Evolutionary conservation across 2,113 vertebrate genomes (phyloP), one percentile per base, ranked within the genome.

Genomic region (Toxotes chatareus): DNA sequence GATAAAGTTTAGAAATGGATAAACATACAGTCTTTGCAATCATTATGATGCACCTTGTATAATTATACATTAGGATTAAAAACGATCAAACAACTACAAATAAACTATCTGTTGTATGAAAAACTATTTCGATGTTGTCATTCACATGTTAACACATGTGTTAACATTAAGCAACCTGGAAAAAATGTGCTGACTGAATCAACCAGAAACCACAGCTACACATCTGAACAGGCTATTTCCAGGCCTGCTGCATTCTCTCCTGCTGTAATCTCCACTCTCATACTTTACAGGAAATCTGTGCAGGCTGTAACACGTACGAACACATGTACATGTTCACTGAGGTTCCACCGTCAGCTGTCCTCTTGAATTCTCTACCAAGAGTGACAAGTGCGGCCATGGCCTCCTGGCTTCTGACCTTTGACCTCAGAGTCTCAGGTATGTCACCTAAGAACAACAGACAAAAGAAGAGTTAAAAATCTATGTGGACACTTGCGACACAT

Each of bases 381-480:
- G 8, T 2, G 69, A 51, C 0, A 36, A 14, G 44, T 36, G 70
- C 36, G 63, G 61, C 42, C 64, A 4, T 21, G 36, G 71, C 44
- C 27, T 23, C 53, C 46, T 64, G 62, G 57, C n/a, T 60, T 32
- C 32, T 34, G 31, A 46, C n/a, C 31, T 80, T 42, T 17, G 59
- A 74, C 53, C 60, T 93, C 90, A 94, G 74, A 94, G 86, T 64
- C 86, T 90, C 55, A 94, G 77, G 73, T 94, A 94, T 0, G 93
- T 91, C 72, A 94, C 93, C 94, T 94, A 55, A 34, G 60, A 80
- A 86, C 19, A 74, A 84, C 3, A 80, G 14, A 2, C 11, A 82
- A 36, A 51, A 62, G 11, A 17, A 46, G 44, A 4, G n/a, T 17
- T 56, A 0, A 67, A 27, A 62, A 57, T 53, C 8, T 53, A 19